Conservation (phyloP, 2,797 vertebrate genomes). For the Poecilia wingei region DNA sequence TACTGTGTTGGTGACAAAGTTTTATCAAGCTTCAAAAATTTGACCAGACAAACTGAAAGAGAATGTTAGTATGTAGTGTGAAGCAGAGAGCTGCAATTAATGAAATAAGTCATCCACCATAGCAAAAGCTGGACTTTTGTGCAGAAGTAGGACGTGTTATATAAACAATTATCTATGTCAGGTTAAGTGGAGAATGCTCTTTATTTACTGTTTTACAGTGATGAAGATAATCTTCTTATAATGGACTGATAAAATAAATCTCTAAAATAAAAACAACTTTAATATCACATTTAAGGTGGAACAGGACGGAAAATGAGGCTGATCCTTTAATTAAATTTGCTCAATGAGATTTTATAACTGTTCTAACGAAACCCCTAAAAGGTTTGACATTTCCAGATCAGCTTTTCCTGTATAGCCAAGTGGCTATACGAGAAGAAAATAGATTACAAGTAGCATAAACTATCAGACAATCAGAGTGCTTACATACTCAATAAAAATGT, state of each 20-base stretch:
- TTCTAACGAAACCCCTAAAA: slow-evolving; percentile 47
- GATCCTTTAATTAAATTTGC: slow-evolving; percentile 30
- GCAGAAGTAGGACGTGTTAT: too few species aligned
- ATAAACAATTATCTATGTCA: too few species aligned
- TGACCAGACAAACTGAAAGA: not conserved
- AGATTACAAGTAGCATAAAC: not conserved
- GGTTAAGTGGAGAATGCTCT: too few species aligned
- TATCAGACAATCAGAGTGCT: slow-evolving; percentile 8
- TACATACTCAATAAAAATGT: slow-evolving; percentile 56
- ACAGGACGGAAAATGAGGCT: not conserved
- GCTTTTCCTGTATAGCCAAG: slow-evolving; percentile 9
- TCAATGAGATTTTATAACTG: slow-evolving; percentile 51
- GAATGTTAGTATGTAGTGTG: not conserved
- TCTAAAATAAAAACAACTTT: not conserved
- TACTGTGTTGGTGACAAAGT: too few species aligned
- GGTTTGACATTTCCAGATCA: slow-evolving; percentile 54
- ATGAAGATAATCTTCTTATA: not conserved
- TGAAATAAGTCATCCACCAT: too few species aligned
- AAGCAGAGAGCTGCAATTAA: too few species aligned
- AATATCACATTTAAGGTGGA: not conserved
- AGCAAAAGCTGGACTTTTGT: too few species aligned
- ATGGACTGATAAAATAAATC: not conserved
- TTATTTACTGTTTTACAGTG: not conserved
- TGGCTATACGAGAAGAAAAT: not conserved
- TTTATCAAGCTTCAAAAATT: too few species aligned